Evolutionary conservation across 2,888 invertebrate genomes (phyloP).

Genomic region (Platynereis dumerilii): DNA sequence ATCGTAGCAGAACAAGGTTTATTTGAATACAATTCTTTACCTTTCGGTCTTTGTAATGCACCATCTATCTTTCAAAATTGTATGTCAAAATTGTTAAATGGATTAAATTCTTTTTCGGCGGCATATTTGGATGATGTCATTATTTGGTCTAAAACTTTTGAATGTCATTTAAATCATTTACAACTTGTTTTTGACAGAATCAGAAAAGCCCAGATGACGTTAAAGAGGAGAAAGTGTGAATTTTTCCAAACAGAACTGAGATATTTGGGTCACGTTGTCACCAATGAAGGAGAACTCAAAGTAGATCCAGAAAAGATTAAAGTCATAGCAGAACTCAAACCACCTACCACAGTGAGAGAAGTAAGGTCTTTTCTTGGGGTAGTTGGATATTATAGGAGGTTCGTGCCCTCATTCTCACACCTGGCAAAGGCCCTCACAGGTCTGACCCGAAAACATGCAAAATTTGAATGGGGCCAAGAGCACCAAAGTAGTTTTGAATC

Average conservation of each 20-base stretch:
- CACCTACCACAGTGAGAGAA: not conserved
- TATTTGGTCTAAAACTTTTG: slow-evolving; percentile 6
- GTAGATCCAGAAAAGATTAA: not conserved
- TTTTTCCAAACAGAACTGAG: not conserved
- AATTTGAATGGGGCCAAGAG: slow-evolving; percentile 9
- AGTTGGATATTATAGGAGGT: not conserved
- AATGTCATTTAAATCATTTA: slow-evolving; percentile 11
- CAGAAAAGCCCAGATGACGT: not conserved
- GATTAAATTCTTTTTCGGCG: not conserved
- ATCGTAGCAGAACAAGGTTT: not conserved
- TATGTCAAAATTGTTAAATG: not conserved
- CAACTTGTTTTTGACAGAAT: slow-evolving; percentile 4
- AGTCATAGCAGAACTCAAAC: not conserved
- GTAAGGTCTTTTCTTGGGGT: not conserved
- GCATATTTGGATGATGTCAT: slow-evolving; percentile 13
- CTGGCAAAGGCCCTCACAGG: slow-evolving; percentile 3
- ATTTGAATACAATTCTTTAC: not conserved
- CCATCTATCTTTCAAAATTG: not conserved
- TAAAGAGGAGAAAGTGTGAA: slow-evolving; percentile 2
- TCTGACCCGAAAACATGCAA: slow-evolving; percentile 7
- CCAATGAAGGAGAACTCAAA: too few species aligned
- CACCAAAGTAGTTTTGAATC: slow-evolving; percentile 6
- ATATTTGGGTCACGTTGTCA: too few species aligned
- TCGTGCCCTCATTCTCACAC: not conserved
- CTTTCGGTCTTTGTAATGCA: not conserved